Evolutionary conservation across 2,888 invertebrate genomes (phyloP), one percentile per base, ranked within the genome.

Genomic region (Matsumyia berberina): DNA sequence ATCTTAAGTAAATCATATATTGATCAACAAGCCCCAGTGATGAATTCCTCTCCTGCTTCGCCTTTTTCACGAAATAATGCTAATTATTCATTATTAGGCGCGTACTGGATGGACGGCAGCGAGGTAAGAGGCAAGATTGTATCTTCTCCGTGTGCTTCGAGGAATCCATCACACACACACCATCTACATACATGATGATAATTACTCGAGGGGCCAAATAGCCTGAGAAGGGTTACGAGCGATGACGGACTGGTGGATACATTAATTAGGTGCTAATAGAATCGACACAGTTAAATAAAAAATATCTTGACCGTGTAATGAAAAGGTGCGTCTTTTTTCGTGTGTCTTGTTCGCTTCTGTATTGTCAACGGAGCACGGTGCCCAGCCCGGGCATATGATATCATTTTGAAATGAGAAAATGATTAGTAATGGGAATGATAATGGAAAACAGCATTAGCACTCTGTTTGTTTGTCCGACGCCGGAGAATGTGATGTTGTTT

Each of bases 251-350:
- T 24, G 35, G 60, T 31, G 4, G 51, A 15, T 19, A 5, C 73
- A 70, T 85, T 80, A 85, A 85, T 74, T 74, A 80, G 69, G 85
- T 80, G 85, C 85, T 85, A 85, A 85, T 74, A 80, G 85, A 85
- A 80, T 80, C 74, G 80, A 80, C 80, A 85, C 85, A 79, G 85
- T 85, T 80, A 85, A 85, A 85, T 85, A 69, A 80, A 64, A 85
- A 85, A 74, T 74, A 74, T 76, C 69, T 85, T 74, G 58, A 24
- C 69, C 66, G 80, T 74, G 67, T 85, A 80, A 83, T 83, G 79
- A 83, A 83, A 79, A 78, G 66, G 66, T 58, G 66, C 15, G 79
- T 62, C 57, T 49, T 58, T 24, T 24, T 24, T 24, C 4, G 1
- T 57, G 15, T 67, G 15, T 58, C n/a, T 66, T n/a, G 19, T 69